Conservation (phyloP, 2,797 vertebrate species). For the Dipus sagitta region DNA sequence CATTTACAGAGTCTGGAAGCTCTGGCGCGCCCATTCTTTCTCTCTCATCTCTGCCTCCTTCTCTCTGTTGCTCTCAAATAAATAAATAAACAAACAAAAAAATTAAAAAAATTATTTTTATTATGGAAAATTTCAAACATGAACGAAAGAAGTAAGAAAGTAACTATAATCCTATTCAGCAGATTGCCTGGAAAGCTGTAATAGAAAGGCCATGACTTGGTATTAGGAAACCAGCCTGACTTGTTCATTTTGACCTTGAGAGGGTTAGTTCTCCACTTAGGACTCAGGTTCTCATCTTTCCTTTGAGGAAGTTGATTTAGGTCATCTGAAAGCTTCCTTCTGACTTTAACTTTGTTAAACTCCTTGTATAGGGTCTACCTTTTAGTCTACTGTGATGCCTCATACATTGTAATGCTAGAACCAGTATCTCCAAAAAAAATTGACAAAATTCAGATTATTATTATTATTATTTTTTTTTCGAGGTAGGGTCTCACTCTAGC, state of each 20-base stretch:
- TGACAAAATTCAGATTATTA: not conserved
- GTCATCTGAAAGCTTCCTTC: not conserved
- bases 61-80: no score
- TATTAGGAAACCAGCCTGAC: not conserved
- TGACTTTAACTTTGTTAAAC: not conserved
- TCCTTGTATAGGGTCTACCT: not conserved
- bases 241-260: not conserved
- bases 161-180: not conserved
- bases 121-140: not conserved
- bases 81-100: no score
- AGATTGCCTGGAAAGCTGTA: not conserved
- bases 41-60: no score
- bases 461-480: no score
- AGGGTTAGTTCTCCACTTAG: not conserved
- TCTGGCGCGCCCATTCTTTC: no score
- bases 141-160: not conserved
- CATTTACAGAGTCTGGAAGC: no score
- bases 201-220: not conserved
- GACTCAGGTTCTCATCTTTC: not conserved
- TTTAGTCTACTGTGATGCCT: not conserved
- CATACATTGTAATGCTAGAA: not conserved
- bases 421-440: rapidly evolving
- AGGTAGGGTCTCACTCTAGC: no score
- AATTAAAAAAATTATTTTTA: no score
- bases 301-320: not conserved